These are phyloP conservation scores for Osmerus eperlanus DNA, from an alignment of 2,113 vertebrate genomes.

Conservation along the genomic window DNA sequence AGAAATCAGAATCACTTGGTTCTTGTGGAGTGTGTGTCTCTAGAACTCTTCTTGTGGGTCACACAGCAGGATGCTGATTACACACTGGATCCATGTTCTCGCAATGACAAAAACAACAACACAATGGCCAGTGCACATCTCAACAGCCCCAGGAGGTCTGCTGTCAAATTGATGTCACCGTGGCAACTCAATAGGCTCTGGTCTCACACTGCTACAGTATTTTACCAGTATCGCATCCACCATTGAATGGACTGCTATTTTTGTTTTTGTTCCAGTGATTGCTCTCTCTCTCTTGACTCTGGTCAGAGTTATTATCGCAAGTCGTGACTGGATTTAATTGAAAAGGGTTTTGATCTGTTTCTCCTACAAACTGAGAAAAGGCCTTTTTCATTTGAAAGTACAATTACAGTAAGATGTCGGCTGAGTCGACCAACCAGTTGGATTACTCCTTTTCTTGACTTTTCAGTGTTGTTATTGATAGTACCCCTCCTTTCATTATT, in stretches of 20 bases:
- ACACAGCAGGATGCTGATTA: not conserved
- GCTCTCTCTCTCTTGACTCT: not conserved
- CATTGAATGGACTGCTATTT: not conserved
- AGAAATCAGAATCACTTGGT: too few relatives aligned
- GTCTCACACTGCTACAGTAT: not conserved
- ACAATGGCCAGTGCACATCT: constrained; percentile 4
- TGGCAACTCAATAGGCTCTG: not conserved
- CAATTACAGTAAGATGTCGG: too few relatives aligned
- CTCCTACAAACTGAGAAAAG: too few relatives aligned
- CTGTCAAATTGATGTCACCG: constrained; percentile 2
- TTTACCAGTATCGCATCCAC: not conserved
- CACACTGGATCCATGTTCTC: too few relatives aligned
- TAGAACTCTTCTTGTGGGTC: not conserved
- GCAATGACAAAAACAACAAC: not conserved
- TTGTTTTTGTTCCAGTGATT: not conserved
- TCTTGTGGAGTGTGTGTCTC: too few relatives aligned
- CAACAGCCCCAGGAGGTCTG: not conserved
- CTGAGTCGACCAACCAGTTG: not conserved
- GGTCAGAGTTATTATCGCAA: not conserved
- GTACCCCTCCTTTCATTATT: not conserved
- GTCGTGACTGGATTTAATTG: not conserved
- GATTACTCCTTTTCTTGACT: not conserved
- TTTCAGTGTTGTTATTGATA: not conserved
- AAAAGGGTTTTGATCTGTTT: not conserved
- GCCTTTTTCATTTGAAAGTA: too few relatives aligned